Evolutionary conservation across 1,140 invertebrate species (phyloP), one percentile per base, ranked within the genome.

Genomic region (Drepana arcuata): DNA sequence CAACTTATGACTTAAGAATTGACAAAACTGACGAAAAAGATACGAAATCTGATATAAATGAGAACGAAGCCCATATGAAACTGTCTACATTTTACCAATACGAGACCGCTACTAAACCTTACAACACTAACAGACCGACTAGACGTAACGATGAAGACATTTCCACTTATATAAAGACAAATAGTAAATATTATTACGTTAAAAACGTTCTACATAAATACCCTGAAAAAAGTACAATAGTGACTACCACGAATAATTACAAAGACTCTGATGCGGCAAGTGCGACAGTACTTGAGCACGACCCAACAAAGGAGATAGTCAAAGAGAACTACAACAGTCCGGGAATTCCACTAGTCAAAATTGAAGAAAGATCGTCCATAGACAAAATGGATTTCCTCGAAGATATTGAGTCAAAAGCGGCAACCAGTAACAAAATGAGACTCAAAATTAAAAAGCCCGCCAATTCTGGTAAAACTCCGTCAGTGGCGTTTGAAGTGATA

Each of bases 201-300:
- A 78, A 66, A 31, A 88, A 86, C 41, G 79, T 86, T 37, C 55
- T 87, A 40, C 74, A 80, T 25, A 85, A 83, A 64, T 87, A 86
- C 54, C 67, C 75, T 2, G 65, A 79, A 13, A 50, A 54, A 23
- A 35, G 62, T 7, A 47, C 52, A 10, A 68, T 50, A 21, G 57
- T 55, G 31, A 67, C 55, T 24, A 80, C n/a, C n/a, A n/a, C n/a
- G n/a, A n/a, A n/a, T n/a, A n/a, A n/a, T n/a, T 26, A 26, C 24
- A 26, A 6, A 50, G 41, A 21, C 16, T n/a, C n/a, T n/a, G n/a
- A n/a, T n/a, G n/a, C n/a, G n/a, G n/a, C n/a, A n/a, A n/a, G n/a
- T n/a, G n/a, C n/a, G n/a, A n/a, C n/a, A n/a, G n/a, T n/a, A n/a
- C n/a, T n/a, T n/a, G n/a, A n/a, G n/a, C n/a, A n/a, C 29, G 18